Percentiles rank a stretch among this genome's conserved stretches.
phyloP scores from a whole-genome alignment of 2,888 invertebrate species.

The Conistra vaccinii region DNA sequence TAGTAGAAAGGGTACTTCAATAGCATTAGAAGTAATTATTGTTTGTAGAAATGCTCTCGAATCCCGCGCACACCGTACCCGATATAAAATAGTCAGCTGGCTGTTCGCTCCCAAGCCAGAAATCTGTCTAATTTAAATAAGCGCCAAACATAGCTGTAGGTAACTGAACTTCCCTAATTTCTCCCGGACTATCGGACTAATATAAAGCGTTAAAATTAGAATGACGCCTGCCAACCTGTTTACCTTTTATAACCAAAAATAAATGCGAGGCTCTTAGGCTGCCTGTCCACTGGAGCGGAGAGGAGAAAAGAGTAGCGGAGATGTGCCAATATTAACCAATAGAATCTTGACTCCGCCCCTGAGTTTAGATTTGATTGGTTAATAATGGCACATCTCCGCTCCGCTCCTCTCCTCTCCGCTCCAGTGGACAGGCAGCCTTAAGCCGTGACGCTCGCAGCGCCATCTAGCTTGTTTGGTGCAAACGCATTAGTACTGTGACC shows the following conservation, averaged over 20 bases:
- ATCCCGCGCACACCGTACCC: slow-evolving; percentile 23
- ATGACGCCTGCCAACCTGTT: slow-evolving; percentile 74
- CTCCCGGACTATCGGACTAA: slow-evolving; percentile 62
- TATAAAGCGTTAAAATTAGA: slow-evolving; percentile 71
- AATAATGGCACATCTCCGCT: no score
- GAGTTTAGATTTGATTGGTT: no score
- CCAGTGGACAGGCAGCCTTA: no score
- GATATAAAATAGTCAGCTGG: slow-evolving; percentile 29
- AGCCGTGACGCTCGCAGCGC: slow-evolving; percentile 66
- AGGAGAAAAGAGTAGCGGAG: no score
- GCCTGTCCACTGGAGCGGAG: no score
- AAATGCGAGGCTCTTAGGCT: slow-evolving; percentile 81
- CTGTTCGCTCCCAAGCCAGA: slow-evolving; percentile 23
- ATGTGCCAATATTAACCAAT: no score
- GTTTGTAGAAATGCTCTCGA: slow-evolving; percentile 6
- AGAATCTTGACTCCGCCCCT: no score
- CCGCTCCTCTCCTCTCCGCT: no score
- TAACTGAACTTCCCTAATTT: slow-evolving; percentile 52
- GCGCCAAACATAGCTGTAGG: slow-evolving; percentile 30
- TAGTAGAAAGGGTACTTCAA: background rate
- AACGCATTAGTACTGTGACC: slow-evolving; percentile 41
- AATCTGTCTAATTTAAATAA: slow-evolving; percentile 40
- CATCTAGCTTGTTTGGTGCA: slow-evolving; percentile 70
- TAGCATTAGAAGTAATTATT: slow-evolving; percentile 15
- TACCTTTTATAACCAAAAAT: slow-evolving; percentile 84